These are phyloP conservation scores for Drosophila sulfurigaster DNA, from an alignment of 1,140 invertebrate genomes.

Conservation along the genomic window DNA sequence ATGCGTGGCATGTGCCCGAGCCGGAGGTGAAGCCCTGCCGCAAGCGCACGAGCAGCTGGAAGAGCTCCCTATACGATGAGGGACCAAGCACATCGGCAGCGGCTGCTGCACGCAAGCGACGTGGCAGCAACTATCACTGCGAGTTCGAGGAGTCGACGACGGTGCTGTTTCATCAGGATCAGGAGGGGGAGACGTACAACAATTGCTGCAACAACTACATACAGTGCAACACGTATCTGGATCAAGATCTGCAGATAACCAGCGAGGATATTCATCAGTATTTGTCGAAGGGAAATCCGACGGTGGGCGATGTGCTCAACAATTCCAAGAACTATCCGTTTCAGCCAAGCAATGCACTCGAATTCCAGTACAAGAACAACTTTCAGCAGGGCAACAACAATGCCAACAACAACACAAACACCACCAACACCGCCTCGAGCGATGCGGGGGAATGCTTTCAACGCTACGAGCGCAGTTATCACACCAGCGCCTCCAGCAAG, in stretches of 20 bases:
- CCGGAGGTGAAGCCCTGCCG: constrained; percentile 63
- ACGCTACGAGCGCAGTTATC: constrained; percentile 60
- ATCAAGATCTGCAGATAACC: constrained; percentile 83
- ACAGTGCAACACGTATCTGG: constrained; percentile 82
- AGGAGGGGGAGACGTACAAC: constrained; percentile 75
- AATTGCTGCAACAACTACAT: constrained; percentile 84
- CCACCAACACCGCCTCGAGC: constrained; percentile 69
- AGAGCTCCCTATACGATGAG: constrained; percentile 60
- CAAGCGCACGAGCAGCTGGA: constrained; percentile 62
- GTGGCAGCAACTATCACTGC: constrained; percentile 72
- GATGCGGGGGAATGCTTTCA: constrained; percentile 76
- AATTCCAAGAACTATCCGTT: constrained; percentile 84
- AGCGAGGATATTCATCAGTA: constrained; percentile 84
- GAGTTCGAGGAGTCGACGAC: constrained; percentile 83
- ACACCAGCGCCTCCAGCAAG: constrained; percentile 59
- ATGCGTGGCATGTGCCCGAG: constrained; percentile 60
- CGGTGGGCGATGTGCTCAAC: constrained; percentile 67
- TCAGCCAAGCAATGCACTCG: constrained; percentile 79
- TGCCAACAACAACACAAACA: constrained; percentile 54
- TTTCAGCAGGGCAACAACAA: constrained; percentile 67
- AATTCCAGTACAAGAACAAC: constrained; percentile 84
- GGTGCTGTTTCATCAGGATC: constrained; percentile 79
- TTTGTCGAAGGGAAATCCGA: constrained; percentile 76
- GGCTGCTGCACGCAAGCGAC: constrained; percentile 57
- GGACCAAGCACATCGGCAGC: constrained; percentile 70